Conservation (phyloP, 2,113 vertebrate species). For the Cichladusa arquata region DNA sequence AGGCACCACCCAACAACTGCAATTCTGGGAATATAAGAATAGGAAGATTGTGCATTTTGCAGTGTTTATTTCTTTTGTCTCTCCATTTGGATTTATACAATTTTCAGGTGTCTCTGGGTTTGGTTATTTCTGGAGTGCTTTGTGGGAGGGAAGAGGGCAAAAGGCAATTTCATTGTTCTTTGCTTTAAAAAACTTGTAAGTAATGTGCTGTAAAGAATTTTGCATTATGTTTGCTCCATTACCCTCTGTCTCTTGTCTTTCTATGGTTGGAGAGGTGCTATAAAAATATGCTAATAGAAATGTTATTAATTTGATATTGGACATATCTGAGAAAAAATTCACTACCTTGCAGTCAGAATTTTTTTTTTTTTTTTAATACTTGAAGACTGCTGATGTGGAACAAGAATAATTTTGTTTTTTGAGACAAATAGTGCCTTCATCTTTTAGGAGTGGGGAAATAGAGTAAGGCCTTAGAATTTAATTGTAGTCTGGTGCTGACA, state of each 20-base stretch:
- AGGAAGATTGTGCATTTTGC: background rate
- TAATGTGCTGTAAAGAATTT: background rate
- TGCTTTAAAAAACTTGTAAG: background rate
- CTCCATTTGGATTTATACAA: background rate
- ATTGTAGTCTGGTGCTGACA: background rate
- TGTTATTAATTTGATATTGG: background rate
- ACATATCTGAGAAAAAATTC: background rate
- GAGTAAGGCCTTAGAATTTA: background rate
- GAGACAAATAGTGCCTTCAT: background rate
- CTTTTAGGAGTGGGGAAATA: background rate
- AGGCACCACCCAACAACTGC: background rate
- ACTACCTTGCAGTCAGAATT: background rate
- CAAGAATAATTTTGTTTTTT: background rate
- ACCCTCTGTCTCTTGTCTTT: background rate
- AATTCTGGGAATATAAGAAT: background rate
- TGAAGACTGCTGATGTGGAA: background rate
- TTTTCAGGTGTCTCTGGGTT: background rate
- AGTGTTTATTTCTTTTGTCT: rapidly evolving
- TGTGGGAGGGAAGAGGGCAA: background rate
- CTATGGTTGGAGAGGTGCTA: background rate
- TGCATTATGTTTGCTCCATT: slow-evolving; percentile 1
- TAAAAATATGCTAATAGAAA: background rate
- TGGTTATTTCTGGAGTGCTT: background rate
- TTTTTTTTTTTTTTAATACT: background rate
- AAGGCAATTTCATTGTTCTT: background rate